phyloP scores from a whole-genome alignment of 64 coral and sea anemone species.

The Actinia equina region DNA sequence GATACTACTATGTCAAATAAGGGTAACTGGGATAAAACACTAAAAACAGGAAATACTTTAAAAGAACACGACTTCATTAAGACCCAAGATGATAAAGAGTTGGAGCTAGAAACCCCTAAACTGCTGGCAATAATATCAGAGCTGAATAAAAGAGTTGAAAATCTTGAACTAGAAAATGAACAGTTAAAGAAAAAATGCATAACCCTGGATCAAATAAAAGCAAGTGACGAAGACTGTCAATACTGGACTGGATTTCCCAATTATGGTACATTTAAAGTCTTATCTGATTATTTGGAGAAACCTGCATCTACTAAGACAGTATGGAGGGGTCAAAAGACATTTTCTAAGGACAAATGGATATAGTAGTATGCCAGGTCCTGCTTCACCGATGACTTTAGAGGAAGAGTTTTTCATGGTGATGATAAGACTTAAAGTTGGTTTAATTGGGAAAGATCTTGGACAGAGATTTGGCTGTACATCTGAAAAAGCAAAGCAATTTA shows the following conservation, averaged over 20 bases:
- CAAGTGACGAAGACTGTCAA: slow-evolving; percentile 25
- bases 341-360: slow-evolving; percentile 28
- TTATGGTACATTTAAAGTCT: slow-evolving; percentile 37
- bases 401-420: slow-evolving; percentile 60
- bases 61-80: slow-evolving; percentile 20
- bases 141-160: slow-evolving; percentile 23
- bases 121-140: slow-evolving; percentile 18
- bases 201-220: slow-evolving; percentile 25
- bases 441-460: slow-evolving; percentile 34
- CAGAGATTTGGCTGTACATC: too few relatives aligned
- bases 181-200: slow-evolving; percentile 12
- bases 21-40: not conserved
- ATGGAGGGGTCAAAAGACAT: slow-evolving; percentile 33
- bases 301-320: slow-evolving; percentile 42
- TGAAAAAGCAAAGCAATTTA: slow-evolving; percentile 39
- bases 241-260: slow-evolving; percentile 53
- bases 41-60: slow-evolving; percentile 3
- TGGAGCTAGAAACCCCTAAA: not conserved
- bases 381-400: slow-evolving; percentile 36
- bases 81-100: not conserved
- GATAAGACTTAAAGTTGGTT: slow-evolving; percentile 36
- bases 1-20: not conserved
- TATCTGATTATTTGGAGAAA: slow-evolving; percentile 36
- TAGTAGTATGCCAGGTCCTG: slow-evolving; percentile 35
- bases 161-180: slow-evolving; percentile 42